Evolutionary conservation across 1,140 invertebrate genomes (phyloP).

Genomic region (Gyrodactylus salaris): DNA sequence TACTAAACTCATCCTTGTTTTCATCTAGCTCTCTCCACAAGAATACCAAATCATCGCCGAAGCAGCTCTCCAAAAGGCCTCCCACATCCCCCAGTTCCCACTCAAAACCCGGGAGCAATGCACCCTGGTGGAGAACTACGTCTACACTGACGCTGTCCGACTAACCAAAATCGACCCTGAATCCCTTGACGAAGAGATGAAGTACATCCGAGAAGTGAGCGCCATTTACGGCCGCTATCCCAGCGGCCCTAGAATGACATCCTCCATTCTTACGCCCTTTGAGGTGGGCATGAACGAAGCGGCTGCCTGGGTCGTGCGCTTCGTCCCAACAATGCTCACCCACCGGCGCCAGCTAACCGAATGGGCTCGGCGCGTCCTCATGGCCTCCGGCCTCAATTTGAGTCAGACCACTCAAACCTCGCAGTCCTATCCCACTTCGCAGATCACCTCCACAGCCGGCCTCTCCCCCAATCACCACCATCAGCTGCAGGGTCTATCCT

Average conservation of each 20-base stretch:
- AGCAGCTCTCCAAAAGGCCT: background rate
- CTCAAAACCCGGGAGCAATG: background rate
- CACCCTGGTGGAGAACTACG: background rate
- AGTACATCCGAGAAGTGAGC: constrained; percentile 3
- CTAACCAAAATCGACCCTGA: background rate
- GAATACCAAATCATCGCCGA: background rate
- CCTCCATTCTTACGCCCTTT: background rate
- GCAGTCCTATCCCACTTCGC: background rate
- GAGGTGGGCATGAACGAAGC: constrained; percentile 6
- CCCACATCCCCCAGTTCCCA: background rate
- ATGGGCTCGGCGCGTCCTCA: background rate
- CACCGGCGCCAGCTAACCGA: constrained; percentile 2
- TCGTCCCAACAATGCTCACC: background rate
- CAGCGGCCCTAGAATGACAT: background rate
- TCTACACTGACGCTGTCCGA: background rate
- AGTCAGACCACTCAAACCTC: background rate
- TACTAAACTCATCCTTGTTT: no score
- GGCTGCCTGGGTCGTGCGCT: constrained; percentile 1
- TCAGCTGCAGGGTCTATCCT: no score
- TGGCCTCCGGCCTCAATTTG: background rate
- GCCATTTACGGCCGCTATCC: constrained; percentile 5
- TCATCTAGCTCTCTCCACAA: background rate
- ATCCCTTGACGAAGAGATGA: background rate
- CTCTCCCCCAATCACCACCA: background rate
- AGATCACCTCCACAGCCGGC: background rate